Evolutionary conservation across 2,888 invertebrate genomes (phyloP), one percentile per base, ranked within the genome.

Genomic region (Leucoptera coffeella): DNA sequence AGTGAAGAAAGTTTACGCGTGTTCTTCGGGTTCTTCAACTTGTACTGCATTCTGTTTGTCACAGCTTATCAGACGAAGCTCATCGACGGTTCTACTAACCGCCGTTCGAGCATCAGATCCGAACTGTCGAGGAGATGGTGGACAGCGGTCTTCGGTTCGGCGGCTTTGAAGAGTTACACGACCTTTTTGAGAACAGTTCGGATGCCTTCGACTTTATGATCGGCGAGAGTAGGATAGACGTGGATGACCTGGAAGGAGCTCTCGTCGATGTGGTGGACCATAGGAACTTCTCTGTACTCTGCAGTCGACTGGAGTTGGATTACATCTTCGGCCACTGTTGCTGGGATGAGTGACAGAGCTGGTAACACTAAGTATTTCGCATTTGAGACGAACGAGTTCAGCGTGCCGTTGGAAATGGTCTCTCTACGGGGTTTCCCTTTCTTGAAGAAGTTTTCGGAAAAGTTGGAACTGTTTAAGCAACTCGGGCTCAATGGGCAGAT

Each of bases 21-120:
- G 12, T 76, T 78, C 41, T 78, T 73, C 33, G 41, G 71, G 2
- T 56, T 60, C 15, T 42, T 77, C 1, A 61, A 73, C 15, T 32
- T 79, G 0, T 77, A 77, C 30, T 62, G 72, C 15, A 44, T 77
- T 12, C 52, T 76, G 33, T 55, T 77, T 31, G 41, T 69, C n/a
- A 73, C 75, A 1, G 60, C 69, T 0, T 80, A 78, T 32, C 73
- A 77, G 28, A 76, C 77, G 0, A 74, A 76, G 33, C 45, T 80
- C 29, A 73, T 79, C 25, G 54, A 60, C 10, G 74, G 77, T 1
- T 53, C 79, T 24, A 73, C 72, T 12, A 57, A 73, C 38, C 77
- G 1, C 55, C 61, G 1, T 61, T 53, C 28, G 56, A 75, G 30
- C 50, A 72, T 35, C 78, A 80, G 47, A 59, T 79, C 5, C 45